Base-by-base conservation (phyloP, 2,113 vertebrate genomes). In the Ailuropoda melanoleuca region DNA sequence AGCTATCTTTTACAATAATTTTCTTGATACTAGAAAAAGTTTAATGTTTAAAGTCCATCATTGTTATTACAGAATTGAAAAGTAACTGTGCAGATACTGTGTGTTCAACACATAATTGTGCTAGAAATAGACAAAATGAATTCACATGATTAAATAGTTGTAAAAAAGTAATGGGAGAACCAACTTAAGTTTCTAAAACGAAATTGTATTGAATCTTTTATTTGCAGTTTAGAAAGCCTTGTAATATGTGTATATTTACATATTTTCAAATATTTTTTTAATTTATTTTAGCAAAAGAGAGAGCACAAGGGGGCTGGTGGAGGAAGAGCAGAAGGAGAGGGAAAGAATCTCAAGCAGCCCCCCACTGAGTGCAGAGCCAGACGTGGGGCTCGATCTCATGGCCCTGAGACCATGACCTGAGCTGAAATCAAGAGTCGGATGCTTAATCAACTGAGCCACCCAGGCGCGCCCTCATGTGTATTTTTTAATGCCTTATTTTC, bases 11-110 rank as follows among this genome's bases (percentile, higher is more conserved):
- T 70, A 64, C 50, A 81, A 4, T 88, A 43, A 70, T 72, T 78
- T 96, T 96, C 82, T 75, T 21, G 7, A 68, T 95, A 64, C 88
- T 95, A 77, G 50, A 74, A 88, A 88, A 88, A 62, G 82, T 48
- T 46, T 43, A 53, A n/a, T 82, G 18, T 60, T 89, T 75, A 62
- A 55, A 93, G 62, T 74, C 88, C 39, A 17, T 91, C 53, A 62
- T 43, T 90, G 24, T 68, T 39, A 26, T 31, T 68, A 13, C 12
- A 87, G 72, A 74, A 34, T 58, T 81, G 72, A 60, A 90, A 90
- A 43, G 48, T 56, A 81, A 68, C 29, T 17, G 11, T 56, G 7
- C 39, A 24, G 24, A 34, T 19, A 68, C 3, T 39, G 34, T 62
- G 13, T 48, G 19, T 86, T 77, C 78, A 92, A 0, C 15, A 62